Base-by-base conservation (phyloP, 2,113 vertebrate species). In the Malurus elegans region DNA sequence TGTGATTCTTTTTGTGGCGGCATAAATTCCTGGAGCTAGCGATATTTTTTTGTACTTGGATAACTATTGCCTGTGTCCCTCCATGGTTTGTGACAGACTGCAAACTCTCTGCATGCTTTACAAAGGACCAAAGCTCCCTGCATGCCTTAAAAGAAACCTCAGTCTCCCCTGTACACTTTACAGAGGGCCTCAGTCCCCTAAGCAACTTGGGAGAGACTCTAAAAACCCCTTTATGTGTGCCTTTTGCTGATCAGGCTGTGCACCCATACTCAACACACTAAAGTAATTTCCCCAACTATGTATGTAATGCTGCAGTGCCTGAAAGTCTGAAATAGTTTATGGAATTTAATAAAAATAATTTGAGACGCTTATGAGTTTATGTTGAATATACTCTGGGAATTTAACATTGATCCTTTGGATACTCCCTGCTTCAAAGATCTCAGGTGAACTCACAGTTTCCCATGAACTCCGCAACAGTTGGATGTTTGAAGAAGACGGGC, bases 231-330 rank as follows among this genome's bases (percentile, higher is more conserved):
- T 51, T 13, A 28, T 11, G 7, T 32, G 28, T 9, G 45, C 12
- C 18, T 45, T 80, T 28, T 58, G 8, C 60, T 38, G 15, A 58
- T 45, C 9, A 56, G 31, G 19, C 48, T 48, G 24, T 29, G 24
- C 19, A 56, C 4, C 25, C 20, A 26, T 31, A 26, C 8, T 26
- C 25, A 47, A 64, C 0, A 0, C 17, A 34, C 25, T 26, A 12
- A 11, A 23, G 40, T 48, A 21, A 48, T 42, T 26, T 64, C 25
- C 42, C 34, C 20, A 56, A 18, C 29, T 31, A 26, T 8, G 14
- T 34, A 42, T 9, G 31, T 18, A 56, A 64, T 34, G 7, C 24
- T 56, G 34, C 20, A 79, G 20, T 7, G 71, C 26, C 10, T 21
- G 19, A 34, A 54, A 62, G 10, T 26, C 11, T 19, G 26, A 47